Evolutionary conservation across 2,888 invertebrate genomes (phyloP).

Genomic region (Dasysyrphus tricinctus): DNA sequence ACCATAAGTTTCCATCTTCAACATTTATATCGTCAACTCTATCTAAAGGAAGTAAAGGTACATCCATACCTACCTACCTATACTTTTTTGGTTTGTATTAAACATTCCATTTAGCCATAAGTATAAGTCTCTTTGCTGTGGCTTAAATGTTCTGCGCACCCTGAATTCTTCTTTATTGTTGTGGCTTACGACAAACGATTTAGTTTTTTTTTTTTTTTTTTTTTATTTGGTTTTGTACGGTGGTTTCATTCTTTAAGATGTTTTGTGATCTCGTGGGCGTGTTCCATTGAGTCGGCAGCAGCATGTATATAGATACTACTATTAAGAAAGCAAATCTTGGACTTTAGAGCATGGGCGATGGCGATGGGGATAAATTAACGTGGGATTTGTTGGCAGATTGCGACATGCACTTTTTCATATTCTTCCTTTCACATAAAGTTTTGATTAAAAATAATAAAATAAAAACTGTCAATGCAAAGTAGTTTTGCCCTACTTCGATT

Average conservation of each 20-base stretch:
- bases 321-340: constrained; percentile 66
- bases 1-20: constrained; percentile 67
- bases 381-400: constrained; percentile 68
- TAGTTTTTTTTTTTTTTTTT: constrained; percentile 20
- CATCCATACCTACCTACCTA: background rate
- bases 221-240: constrained; percentile 28
- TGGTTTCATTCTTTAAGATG: constrained; percentile 38
- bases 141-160: constrained; percentile 55
- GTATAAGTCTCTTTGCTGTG: background rate
- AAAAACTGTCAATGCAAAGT: constrained; percentile 46
- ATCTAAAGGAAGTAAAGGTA: constrained; percentile 28
- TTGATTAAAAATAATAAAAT: constrained; percentile 17
- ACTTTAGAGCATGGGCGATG: constrained; percentile 64
- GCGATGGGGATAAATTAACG: constrained; percentile 59
- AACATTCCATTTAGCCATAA: constrained; percentile 35
- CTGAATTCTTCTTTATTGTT: constrained; percentile 52
- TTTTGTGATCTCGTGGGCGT: constrained; percentile 58
- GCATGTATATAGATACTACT: constrained; percentile 16
- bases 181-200: constrained; percentile 40
- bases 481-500: constrained; percentile 35
- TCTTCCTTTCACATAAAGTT: constrained; percentile 39
- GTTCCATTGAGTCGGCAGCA: constrained; percentile 60
- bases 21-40: constrained; percentile 4
- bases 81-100: constrained; percentile 24
- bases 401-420: constrained; percentile 56